Evolutionary conservation across 2,888 invertebrate genomes (phyloP), one percentile per base, ranked within the genome.

Genomic region (Dryadula phaetusa): DNA sequence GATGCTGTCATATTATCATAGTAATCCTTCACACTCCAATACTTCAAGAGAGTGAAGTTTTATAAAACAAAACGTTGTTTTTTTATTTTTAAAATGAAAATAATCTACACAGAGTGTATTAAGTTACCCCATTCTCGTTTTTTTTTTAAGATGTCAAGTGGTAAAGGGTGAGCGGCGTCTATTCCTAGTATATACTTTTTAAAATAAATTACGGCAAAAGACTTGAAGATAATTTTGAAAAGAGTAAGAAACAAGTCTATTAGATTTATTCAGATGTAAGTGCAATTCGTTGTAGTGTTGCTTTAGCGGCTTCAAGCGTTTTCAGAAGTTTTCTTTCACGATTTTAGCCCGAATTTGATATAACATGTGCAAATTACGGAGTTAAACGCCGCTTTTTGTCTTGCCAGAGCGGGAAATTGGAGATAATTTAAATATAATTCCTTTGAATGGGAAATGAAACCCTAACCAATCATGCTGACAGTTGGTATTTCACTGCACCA

Each of bases 71-170:
- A 14, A n/a, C 7, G 14, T 44, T 10, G 6, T 47, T 28, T 28
- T 49, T 49, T 28, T 49, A 18, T 49, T 47, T 47, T 7, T 28
- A 49, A 49, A 49, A 49, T 49, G 49, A 49, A 49, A 49, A 28
- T 49, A 49, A 49, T 49, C 49, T 49, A 25, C 49, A n/a, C 25
- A 16, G 25, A 49, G 25, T 49, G 49, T 49, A 49, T 49, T n/a
- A 49, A 49, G 49, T 49, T 49, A 49, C 49, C 47, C 49, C 22
- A n/a, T 49, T 49, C 28, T 49, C 22, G 22, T 49, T 49, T 49
- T 28, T 49, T 20, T 25, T 49, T 22, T 14, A 14, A 25, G 49
- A 49, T 49, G 49, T 49, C 49, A 49, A 49, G 49, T 49, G 49
- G 49, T 28, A 49, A 49, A 49, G 49, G 49, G 49, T 18, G 44